phyloP scores from a whole-genome alignment of 2,888 invertebrate species.

The Charanyca ferruginea region DNA sequence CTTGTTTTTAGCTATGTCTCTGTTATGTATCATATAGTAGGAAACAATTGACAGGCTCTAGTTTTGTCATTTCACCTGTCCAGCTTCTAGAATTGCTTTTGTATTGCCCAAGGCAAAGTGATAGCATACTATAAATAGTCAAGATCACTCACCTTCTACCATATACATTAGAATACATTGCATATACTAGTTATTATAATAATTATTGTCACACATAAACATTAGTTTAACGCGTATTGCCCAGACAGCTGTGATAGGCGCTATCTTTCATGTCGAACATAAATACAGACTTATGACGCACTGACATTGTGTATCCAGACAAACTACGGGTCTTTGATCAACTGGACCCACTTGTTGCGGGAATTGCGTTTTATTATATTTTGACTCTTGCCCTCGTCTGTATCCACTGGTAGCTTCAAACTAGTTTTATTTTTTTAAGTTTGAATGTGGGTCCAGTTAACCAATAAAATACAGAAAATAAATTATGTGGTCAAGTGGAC shows the following conservation, averaged over 20 bases:
- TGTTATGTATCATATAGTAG: no score
- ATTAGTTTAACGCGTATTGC: slow-evolving; percentile 33
- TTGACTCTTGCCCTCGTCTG: no score
- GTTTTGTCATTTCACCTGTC: background rate
- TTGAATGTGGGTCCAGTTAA: no score
- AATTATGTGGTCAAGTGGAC: no score
- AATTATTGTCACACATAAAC: slow-evolving; percentile 12
- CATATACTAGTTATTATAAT: background rate
- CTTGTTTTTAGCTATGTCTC: no score
- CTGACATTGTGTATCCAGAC: background rate
- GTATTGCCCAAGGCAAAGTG: slow-evolving; percentile 3
- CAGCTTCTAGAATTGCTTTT: background rate
- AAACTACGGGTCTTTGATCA: no score
- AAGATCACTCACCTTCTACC: slow-evolving; percentile 6
- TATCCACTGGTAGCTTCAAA: no score
- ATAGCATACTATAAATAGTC: slow-evolving; percentile 28
- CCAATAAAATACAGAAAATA: no score
- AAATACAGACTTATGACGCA: background rate
- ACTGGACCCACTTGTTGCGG: no score
- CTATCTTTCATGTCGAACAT: slow-evolving; percentile 22
- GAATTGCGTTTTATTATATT: no score
- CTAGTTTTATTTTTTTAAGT: no score
- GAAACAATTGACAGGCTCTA: slow-evolving; percentile 1
- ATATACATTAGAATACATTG: background rate
- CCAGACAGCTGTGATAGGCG: slow-evolving; percentile 23